Evolutionary conservation across 2,888 invertebrate genomes (phyloP).

Genomic region (Ophion costatus): DNA sequence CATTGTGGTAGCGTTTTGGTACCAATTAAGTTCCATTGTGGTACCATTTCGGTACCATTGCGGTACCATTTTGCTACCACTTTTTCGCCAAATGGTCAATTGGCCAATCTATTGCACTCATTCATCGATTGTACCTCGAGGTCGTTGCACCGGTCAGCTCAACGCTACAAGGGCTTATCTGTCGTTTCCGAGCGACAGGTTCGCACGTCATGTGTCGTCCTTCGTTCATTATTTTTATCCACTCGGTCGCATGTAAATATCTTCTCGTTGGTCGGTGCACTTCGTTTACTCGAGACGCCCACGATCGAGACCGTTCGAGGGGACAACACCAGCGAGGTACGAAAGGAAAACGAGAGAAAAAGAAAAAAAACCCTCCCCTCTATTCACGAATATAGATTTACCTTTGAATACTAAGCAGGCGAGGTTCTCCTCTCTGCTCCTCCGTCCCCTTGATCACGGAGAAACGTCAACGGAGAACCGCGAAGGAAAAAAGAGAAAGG

Average conservation of each 20-base stretch:
- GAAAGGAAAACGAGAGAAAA: neutral
- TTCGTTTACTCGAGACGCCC: slow-evolving; percentile 42
- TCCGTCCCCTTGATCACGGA: slow-evolving; percentile 8
- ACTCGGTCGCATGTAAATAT: slow-evolving; percentile 7
- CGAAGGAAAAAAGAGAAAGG: slow-evolving; percentile 50
- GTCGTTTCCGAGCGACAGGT: neutral
- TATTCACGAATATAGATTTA: slow-evolving; percentile 19
- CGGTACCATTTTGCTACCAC: too few species aligned
- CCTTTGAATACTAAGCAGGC: slow-evolving; percentile 55
- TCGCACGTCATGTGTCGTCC: neutral
- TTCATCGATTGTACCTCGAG: too few species aligned
- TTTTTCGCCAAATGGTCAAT: too few species aligned
- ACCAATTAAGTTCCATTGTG: too few species aligned
- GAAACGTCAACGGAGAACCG: slow-evolving; percentile 4
- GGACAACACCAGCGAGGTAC: neutral
- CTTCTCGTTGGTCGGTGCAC: slow-evolving; percentile 29
- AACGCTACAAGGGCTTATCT: too few species aligned
- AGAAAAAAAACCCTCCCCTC: neutral
- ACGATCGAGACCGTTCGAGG: slow-evolving; percentile 23
- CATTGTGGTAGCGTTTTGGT: too few species aligned
- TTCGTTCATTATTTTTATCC: neutral
- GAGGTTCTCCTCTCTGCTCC: slow-evolving; percentile 12
- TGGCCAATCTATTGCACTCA: too few species aligned
- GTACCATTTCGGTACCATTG: too few species aligned
- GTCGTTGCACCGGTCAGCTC: too few species aligned